A percentile compares a stretch with the other conserved stretches of the same genome.
These are phyloP conservation scores for Astatotilapia flaviijosephi DNA, from an alignment of 2,113 vertebrate genomes.

Conservation along the genomic window DNA sequence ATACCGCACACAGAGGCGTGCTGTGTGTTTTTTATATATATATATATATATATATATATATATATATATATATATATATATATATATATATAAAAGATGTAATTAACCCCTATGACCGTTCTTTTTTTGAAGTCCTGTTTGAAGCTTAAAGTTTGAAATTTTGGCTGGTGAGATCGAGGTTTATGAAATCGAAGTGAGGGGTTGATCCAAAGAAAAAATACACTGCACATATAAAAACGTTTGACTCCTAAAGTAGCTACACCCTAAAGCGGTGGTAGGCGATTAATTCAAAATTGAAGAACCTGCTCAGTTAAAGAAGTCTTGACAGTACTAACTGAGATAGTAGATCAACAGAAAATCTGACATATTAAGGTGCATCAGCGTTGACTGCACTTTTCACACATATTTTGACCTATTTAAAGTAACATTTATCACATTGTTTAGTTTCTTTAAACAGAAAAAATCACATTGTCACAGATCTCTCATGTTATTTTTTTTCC, in stretches of 20 bases:
- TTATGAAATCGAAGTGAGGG: background rate
- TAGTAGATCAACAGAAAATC: background rate
- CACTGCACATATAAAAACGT: background rate
- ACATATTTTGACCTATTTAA: background rate
- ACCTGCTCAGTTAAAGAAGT: background rate
- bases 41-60: no score
- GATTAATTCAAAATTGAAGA: background rate
- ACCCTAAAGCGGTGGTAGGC: background rate
- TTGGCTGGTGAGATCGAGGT: background rate
- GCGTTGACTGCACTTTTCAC: background rate
- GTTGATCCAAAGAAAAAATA: background rate
- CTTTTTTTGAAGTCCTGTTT: background rate
- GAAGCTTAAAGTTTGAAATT: background rate
- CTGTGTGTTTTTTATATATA: no score
- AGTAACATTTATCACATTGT: background rate
- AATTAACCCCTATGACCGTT: background rate
- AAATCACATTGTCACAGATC: background rate
- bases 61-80: no score
- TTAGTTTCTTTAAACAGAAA: background rate
- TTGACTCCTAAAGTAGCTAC: background rate
- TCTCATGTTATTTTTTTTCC: accelerated
- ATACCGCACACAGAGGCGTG: no score
- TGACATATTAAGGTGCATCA: background rate
- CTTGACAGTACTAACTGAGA: background rate
- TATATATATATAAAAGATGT: background rate